A percentile compares a stretch with the other conserved stretches of the same genome.
These are phyloP conservation scores for Drosophila kanapiae DNA, from an alignment of 1,140 invertebrate species.

Conservation along the genomic window DNA sequence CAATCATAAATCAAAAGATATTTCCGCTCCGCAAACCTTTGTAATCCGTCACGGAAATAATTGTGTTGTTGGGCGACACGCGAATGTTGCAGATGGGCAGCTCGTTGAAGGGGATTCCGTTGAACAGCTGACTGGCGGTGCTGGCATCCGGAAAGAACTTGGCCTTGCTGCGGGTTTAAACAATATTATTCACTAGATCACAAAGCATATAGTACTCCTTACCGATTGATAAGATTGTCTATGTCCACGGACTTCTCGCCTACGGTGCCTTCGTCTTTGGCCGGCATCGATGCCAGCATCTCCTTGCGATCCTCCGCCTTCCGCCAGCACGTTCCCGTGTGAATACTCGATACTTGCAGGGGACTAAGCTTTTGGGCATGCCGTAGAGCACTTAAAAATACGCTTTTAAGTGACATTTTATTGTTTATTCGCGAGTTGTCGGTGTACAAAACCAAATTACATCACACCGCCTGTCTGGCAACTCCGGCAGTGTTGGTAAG, in stretches of 20 bases:
- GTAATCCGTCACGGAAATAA: slow-evolving; percentile 90
- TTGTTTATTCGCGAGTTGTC: slow-evolving; percentile 3
- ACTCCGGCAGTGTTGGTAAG: slow-evolving; percentile 11
- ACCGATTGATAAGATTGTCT: slow-evolving; percentile 85
- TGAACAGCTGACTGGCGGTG: slow-evolving; percentile 90
- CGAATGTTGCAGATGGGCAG: slow-evolving; percentile 93
- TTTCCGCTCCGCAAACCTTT: slow-evolving; percentile 86
- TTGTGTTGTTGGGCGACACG: slow-evolving; percentile 94
- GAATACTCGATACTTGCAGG: slow-evolving; percentile 57
- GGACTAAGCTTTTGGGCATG: slow-evolving; percentile 27
- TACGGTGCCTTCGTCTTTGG: slow-evolving; percentile 88
- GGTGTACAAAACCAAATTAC: slow-evolving; percentile 30
- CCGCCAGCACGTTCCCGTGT: slow-evolving; percentile 77
- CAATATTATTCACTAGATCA: background rate
- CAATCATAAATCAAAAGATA: background rate
- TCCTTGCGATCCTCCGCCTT: slow-evolving; percentile 87
- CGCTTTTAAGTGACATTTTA: slow-evolving; percentile 65
- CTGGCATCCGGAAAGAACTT: slow-evolving; percentile 91
- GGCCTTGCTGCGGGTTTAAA: slow-evolving; percentile 86
- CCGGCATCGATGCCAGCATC: slow-evolving; percentile 87
- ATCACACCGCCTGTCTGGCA: slow-evolving; percentile 37
- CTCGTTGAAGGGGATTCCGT: slow-evolving; percentile 91
- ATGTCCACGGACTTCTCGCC: slow-evolving; percentile 89
- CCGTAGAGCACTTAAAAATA: slow-evolving; percentile 39
- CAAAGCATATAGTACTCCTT: slow-evolving; percentile 49